Base-by-base conservation (phyloP, 2,888 invertebrate genomes). In the Ormyrus pomaceus region DNA sequence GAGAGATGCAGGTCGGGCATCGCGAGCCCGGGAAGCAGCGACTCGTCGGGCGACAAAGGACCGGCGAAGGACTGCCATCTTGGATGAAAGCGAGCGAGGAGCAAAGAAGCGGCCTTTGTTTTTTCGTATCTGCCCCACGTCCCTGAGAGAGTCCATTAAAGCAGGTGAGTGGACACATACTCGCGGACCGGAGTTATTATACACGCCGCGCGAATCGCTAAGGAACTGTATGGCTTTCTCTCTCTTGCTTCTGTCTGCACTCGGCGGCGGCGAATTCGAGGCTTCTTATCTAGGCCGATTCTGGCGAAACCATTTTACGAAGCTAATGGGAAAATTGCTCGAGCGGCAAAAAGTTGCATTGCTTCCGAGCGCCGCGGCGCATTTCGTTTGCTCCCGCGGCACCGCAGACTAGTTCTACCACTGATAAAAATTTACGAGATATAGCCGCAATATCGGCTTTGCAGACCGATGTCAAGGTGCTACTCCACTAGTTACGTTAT, bases 1-100 rank as follows among this genome's bases (percentile, higher is more conserved):
- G 68, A 79, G 73, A 61, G 46, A 79, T 79, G 79, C 73, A 10
- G 62, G 8, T 51, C 46, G 62, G 56, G 56, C 50, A 45, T 6
- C 19, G 46, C 53, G 68, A 45, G 34, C 53, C 61, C 45, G 48
- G 45, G 61, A 78, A 56, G 73, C 53, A 55, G 55, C 53, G 55
- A 78, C 45, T 9, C n/a, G 8, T 8, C 51, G 56, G 34, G 9
- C 51, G 7, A 7, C n/a, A 50, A 13, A 13, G 58, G 51, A 56
- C 19, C 51, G 46, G 13, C 53, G 45, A 64, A 5, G 55, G 7
- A 11, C n/a, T 7, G 9, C 48, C 19, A 7, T 8, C 11, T 13
- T 58, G 34, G 34, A 51, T 9, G 4, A 66, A 51, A 53, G 34
- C n/a, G 8, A 9, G 8, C 50, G 51, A 19, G 66, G 19, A 11